Conservation (phyloP, 1,140 invertebrate species). For the Tetramorium alpestre region DNA sequence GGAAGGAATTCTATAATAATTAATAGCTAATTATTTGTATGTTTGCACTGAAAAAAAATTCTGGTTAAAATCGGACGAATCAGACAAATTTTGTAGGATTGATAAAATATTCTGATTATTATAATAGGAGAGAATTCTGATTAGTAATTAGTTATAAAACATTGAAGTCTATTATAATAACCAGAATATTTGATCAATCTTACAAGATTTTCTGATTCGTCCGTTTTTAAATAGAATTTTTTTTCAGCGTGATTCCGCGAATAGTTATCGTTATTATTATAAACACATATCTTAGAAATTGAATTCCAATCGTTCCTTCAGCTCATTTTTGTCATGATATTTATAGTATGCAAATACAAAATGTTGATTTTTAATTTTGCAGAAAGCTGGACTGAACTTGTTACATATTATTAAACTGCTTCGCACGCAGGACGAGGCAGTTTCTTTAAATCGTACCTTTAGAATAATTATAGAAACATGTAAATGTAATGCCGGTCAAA, state of each 20-base stretch:
- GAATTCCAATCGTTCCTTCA: not conserved
- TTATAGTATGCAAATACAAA: not conserved
- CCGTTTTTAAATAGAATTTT: too few species aligned
- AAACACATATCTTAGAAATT: not conserved
- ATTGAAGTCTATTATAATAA: too few species aligned
- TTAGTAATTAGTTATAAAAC: too few species aligned
- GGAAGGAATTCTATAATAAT: not conserved
- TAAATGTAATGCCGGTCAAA: constrained; percentile 39
- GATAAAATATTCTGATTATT: too few species aligned
- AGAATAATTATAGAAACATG: constrained; percentile 16
- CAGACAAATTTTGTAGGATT: too few species aligned
- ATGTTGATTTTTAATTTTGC: not conserved
- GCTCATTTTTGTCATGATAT: not conserved
- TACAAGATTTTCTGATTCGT: too few species aligned
- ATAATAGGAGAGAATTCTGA: too few species aligned
- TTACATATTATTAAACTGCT: not conserved
- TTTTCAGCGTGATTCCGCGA: not conserved
- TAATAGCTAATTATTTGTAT: not conserved
- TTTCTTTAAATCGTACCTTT: not conserved
- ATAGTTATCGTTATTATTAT: not conserved
- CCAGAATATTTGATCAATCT: too few species aligned
- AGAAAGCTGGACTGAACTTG: not conserved
- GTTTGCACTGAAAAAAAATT: too few species aligned
- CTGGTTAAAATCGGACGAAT: too few species aligned
- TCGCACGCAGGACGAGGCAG: not conserved